phyloP scores from a whole-genome alignment of 2,113 vertebrate genomes.

The Toxotes chatareus region DNA sequence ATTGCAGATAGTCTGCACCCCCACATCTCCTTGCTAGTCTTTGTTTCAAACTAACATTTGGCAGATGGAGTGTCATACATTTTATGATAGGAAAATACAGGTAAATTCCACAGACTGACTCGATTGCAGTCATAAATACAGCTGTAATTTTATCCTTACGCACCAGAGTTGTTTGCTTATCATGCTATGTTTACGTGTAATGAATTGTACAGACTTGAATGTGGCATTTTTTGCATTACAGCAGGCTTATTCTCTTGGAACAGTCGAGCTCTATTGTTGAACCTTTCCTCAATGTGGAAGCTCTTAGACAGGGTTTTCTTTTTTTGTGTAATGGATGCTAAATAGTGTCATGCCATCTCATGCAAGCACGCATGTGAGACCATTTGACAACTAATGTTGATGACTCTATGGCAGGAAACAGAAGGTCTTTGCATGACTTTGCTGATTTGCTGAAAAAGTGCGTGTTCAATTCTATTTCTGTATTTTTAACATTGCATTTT shows the following conservation, averaged over 20 bases:
- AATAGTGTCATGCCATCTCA: conserved; percentile 49
- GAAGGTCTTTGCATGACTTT: conserved; percentile 21
- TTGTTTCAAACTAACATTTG: background rate
- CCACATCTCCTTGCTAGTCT: background rate
- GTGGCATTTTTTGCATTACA: conserved; percentile 17
- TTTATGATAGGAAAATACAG: background rate
- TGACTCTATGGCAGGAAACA: conserved; percentile 23
- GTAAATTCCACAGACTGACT: background rate
- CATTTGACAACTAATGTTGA: conserved; percentile 13
- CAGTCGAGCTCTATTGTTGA: conserved; percentile 33
- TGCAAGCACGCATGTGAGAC: conserved; percentile 20
- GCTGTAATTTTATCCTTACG: conserved; percentile 4
- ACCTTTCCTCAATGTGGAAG: conserved; percentile 17
- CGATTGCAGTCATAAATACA: background rate
- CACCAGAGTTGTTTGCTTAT: conserved; percentile 12
- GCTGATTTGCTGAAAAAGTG: background rate
- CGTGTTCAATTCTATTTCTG: background rate
- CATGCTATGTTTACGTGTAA: background rate
- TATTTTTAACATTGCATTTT: background rate
- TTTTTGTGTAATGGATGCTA: conserved; percentile 36
- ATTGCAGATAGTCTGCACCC: background rate
- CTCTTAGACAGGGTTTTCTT: conserved; percentile 13
- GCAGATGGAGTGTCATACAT: background rate
- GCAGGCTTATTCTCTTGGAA: conserved; percentile 19
- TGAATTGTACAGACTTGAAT: conserved; percentile 9